These are phyloP conservation scores for Saccopteryx bilineata DNA, from an alignment of 2,113 vertebrate species.

Conservation along the genomic window DNA sequence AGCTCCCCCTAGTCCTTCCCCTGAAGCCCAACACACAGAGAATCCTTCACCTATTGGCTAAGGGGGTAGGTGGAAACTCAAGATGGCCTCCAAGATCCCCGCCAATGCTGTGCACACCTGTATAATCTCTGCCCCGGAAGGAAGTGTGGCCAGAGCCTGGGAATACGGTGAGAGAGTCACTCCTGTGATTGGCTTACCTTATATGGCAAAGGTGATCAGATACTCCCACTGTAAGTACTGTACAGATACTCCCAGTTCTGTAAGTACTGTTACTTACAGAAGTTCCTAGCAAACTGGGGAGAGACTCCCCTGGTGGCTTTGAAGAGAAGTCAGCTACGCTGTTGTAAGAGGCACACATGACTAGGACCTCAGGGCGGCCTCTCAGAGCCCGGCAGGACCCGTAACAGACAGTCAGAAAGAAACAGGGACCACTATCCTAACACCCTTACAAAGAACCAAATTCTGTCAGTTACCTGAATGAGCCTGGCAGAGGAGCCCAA, in stretches of 20 bases:
- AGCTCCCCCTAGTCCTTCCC: background rate
- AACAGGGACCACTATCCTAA: background rate
- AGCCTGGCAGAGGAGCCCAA: background rate
- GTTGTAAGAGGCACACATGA: background rate
- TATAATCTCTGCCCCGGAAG: too few species aligned
- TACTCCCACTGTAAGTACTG: too few species aligned
- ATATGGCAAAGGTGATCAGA: background rate
- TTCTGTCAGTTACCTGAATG: background rate
- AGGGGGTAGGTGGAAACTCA: background rate
- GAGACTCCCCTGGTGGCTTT: background rate
- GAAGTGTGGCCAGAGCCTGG: background rate
- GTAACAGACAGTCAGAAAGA: background rate
- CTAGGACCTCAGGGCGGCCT: background rate
- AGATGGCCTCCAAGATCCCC: background rate
- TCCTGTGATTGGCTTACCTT: background rate
- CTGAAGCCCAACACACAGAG: background rate
- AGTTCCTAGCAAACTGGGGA: background rate
- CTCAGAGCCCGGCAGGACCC: background rate
- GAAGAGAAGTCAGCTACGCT: background rate
- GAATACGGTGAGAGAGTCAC: background rate
- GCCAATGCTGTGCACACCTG: rapidly evolving
- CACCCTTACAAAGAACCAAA: background rate
- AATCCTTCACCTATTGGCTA: background rate
- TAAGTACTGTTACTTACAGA: background rate
- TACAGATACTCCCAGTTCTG: background rate